Percentiles rank a stretch among this genome's conserved stretches.
These are phyloP conservation scores for Channa argus DNA, from an alignment of 2,113 vertebrate genomes.

Conservation along the genomic window DNA sequence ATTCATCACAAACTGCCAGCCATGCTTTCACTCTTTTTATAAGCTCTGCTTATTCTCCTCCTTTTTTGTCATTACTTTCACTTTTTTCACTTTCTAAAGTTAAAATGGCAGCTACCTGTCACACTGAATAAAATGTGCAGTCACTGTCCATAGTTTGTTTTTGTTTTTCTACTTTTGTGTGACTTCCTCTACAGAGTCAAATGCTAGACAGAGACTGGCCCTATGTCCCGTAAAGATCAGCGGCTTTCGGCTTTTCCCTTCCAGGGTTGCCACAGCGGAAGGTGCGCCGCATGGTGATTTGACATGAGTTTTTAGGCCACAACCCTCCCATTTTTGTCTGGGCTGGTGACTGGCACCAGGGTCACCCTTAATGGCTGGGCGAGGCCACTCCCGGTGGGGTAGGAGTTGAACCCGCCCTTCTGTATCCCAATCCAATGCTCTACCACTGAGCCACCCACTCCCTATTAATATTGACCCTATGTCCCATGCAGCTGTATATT, in stretches of 20 bases:
- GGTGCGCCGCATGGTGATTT: too few species aligned
- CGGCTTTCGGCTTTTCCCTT: too few species aligned
- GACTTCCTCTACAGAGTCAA: background rate
- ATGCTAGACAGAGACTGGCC: background rate
- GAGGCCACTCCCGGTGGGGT: too few species aligned
- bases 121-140: slow-evolving; percentile 83
- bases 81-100: slow-evolving; percentile 65
- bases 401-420: too few species aligned
- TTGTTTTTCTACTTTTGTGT: slow-evolving; percentile 50
- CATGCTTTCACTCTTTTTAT: slow-evolving; percentile 51
- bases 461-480: too few species aligned
- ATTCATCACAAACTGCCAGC: slow-evolving; percentile 52
- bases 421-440: too few species aligned
- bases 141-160: slow-evolving; percentile 62
- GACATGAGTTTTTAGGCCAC: too few species aligned
- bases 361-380: too few species aligned
- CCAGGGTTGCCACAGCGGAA: too few species aligned
- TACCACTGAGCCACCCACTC: too few species aligned
- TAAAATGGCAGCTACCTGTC: slow-evolving; percentile 81
- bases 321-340: too few species aligned
- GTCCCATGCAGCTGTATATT: background rate
- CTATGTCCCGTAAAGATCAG: background rate
- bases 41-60: slow-evolving; percentile 40
- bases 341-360: too few species aligned
- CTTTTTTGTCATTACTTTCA: slow-evolving; percentile 45